Conservation (phyloP, 1,140 invertebrate species). For the Myzus persicae region DNA sequence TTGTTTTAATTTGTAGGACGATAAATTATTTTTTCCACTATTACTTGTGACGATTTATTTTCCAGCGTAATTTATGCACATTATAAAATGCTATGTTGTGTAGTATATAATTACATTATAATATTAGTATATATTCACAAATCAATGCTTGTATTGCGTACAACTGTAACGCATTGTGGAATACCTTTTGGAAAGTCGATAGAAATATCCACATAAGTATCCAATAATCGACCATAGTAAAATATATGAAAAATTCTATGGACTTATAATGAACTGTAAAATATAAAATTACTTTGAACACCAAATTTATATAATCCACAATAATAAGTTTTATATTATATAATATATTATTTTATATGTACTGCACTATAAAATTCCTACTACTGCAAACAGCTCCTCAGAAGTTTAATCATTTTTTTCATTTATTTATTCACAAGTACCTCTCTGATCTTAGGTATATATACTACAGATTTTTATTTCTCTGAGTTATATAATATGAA, state of each 20-base stretch:
- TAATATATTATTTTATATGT: no score
- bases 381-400: not conserved
- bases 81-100: no score
- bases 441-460: not conserved
- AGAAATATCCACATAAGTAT: not conserved
- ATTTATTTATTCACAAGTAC: not conserved
- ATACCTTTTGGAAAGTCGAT: not conserved
- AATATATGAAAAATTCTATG: not conserved
- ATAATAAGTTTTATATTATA: not conserved
- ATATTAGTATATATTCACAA: no score
- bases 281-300: not conserved
- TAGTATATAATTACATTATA: no score
- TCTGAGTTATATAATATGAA: not conserved
- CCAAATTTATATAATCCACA: not conserved
- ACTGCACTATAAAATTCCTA: not conserved
- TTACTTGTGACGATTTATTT: constrained; percentile 12
- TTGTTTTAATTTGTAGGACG: not conserved
- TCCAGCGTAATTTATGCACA: not conserved
- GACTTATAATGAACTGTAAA: not conserved
- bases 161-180: not conserved
- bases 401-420: not conserved
- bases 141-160: not conserved
- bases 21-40: constrained; percentile 14
- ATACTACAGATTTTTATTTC: not conserved
- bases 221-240: not conserved